phyloP scores from a whole-genome alignment of 2,113 vertebrate genomes.

The Paracanthobrama guichenoti region DNA sequence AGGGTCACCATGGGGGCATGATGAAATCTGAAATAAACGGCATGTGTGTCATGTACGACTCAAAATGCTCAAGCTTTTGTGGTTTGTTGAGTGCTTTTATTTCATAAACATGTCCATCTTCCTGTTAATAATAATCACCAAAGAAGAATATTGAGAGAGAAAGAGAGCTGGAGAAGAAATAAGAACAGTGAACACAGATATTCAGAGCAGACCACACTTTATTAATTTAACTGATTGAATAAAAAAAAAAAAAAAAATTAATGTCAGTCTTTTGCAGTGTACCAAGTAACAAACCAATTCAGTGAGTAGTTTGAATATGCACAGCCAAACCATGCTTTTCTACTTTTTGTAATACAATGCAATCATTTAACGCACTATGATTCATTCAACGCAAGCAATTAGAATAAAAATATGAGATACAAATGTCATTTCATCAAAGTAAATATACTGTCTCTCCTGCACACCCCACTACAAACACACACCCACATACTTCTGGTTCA shows the following conservation, averaged over 20 bases:
- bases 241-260: too few relatives aligned
- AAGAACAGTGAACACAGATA: not conserved
- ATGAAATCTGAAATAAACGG: not conserved
- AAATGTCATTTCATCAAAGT: constrained; percentile 22
- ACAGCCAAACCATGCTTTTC: not conserved
- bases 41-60: not conserved
- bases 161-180: not conserved
- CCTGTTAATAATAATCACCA: not conserved
- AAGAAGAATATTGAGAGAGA: not conserved
- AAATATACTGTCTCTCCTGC: not conserved
- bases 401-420: constrained; percentile 20
- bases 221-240: too few relatives aligned
- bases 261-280: not conserved
- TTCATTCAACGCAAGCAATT: constrained; percentile 17
- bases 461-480: constrained; percentile 7
- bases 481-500: too few relatives aligned
- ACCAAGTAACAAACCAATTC: not conserved
- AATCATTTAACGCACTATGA: not conserved
- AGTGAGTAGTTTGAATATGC: not conserved
- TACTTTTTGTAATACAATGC: not conserved
- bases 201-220: not conserved
- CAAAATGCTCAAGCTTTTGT: not conserved
- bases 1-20: constrained; percentile 48
- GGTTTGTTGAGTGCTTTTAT: not conserved
- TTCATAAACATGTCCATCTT: not conserved